A percentile compares a stretch with the other conserved stretches of the same genome.
Conservation (phyloP, 2,113 vertebrate species). For the Ochotona princeps region DNA sequence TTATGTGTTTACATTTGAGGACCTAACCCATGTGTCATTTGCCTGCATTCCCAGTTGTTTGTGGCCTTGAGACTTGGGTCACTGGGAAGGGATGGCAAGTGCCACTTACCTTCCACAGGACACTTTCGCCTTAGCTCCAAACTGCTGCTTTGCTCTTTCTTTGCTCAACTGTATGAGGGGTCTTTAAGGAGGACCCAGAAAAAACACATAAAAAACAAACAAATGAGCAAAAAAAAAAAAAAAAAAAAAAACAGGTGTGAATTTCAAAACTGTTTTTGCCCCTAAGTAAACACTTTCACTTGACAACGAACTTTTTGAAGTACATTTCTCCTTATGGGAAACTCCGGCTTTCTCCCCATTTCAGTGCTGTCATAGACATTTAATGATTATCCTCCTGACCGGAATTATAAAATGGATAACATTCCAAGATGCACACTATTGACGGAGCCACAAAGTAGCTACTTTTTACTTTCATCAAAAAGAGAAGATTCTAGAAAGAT, state of each 20-base stretch:
- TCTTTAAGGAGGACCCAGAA: too few relatives aligned
- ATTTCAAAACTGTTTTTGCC: too few relatives aligned
- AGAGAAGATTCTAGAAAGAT: not conserved
- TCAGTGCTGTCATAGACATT: conserved; percentile 41
- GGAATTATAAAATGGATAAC: conserved; percentile 47
- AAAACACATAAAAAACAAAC: too few relatives aligned
- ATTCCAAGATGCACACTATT: conserved; percentile 74
- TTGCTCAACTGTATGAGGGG: too few relatives aligned
- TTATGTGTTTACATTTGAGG: conserved; percentile 86
- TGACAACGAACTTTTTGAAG: too few relatives aligned
- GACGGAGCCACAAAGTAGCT: conserved; percentile 18
- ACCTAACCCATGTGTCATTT: conserved; percentile 80
- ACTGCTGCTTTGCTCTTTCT: not conserved
- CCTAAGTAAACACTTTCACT: too few relatives aligned
- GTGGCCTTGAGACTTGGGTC: conserved; percentile 78
- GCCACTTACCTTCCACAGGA: conserved; percentile 42
- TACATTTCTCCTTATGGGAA: too few relatives aligned
- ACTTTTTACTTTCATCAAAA: not conserved
- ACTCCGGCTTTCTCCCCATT: conserved; percentile 57
- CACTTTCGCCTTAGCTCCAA: not conserved
- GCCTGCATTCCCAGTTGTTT: conserved; percentile 79
- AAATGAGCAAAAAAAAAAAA: too few relatives aligned
- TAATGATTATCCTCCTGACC: not conserved
- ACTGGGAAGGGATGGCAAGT: conserved; percentile 69
- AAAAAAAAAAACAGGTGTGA: too few relatives aligned